These are phyloP conservation scores for Ispidina lecontei DNA, from an alignment of 2,797 vertebrate genomes.

Conservation along the genomic window DNA sequence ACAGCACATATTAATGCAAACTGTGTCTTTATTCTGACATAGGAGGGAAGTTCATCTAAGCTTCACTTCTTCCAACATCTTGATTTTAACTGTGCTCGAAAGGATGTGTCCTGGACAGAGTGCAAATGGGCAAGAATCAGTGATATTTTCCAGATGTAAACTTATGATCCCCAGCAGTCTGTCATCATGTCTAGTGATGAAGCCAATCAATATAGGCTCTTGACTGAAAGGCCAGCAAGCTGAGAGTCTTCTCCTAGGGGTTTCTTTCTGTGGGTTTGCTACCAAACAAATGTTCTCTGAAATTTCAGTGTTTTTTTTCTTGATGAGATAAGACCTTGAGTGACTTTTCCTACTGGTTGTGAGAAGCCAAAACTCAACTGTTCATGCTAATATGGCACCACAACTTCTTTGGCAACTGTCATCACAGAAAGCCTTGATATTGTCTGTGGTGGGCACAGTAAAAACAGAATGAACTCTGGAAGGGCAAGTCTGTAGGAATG, in stretches of 20 bases:
- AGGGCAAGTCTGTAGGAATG: background rate
- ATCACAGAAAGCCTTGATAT: background rate
- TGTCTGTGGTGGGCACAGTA: background rate
- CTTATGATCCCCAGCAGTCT: background rate
- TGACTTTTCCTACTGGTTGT: background rate
- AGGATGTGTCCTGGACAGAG: background rate
- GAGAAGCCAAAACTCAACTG: background rate
- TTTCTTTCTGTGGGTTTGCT: background rate
- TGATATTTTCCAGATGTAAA: background rate
- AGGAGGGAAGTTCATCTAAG: background rate
- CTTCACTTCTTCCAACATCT: background rate
- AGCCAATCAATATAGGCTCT: background rate
- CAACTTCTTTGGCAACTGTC: background rate
- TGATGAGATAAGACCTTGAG: background rate
- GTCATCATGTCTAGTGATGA: background rate
- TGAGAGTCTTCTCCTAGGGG: background rate
- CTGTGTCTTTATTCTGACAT: background rate
- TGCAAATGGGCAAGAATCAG: background rate
- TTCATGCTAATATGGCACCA: rapidly evolving
- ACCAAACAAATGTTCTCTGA: background rate
- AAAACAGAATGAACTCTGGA: background rate
- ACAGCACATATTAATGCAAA: constrained; percentile 1
- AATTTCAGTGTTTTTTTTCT: background rate
- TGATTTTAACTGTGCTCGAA: background rate
- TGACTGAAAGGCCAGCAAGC: background rate